Evolutionary conservation across 2,888 invertebrate species (phyloP), one percentile per base, ranked within the genome.

Genomic region (Lissocephala sabroskyi): DNA sequence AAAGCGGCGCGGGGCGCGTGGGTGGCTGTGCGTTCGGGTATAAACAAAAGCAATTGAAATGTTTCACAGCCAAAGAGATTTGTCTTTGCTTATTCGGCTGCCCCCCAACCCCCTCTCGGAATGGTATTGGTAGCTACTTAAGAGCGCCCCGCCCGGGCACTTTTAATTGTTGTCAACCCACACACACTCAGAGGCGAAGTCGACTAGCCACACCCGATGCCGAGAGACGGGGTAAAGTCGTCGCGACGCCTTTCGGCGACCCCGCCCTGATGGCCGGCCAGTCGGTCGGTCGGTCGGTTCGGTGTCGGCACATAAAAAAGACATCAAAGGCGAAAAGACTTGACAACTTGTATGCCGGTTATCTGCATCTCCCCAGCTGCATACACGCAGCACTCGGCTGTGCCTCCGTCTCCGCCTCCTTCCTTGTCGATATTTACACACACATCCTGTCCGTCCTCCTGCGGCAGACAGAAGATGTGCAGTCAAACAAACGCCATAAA

Each of bases 151-250:
- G 16, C 35, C 35, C 35, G 6, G 17, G 23, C 65, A 66, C 53
- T 51, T 70, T 67, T 68, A 68, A 68, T 68, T 68, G 70, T 68
- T 70, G 67, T 66, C 70, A 70, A 67, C 67, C 70, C 67, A 70
- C 67, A 63, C 70, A 52, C 26, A 18, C 41, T 17, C 26, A 17
- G 2, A 16, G 35, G 16, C 13, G 9, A 23, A 23, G 7, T 23
- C 3, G 7, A 23, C 3, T 23, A 23, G n/a, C n/a, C n/a, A n/a
- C n/a, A n/a, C n/a, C n/a, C n/a, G n/a, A n/a, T n/a, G n/a, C n/a
- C n/a, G n/a, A n/a, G n/a, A n/a, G n/a, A n/a, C n/a, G n/a, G n/a
- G n/a, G n/a, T n/a, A n/a, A n/a, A n/a, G n/a, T n/a, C n/a, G n/a
- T n/a, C n/a, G n/a, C n/a, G n/a, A n/a, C n/a, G n/a, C n/a, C n/a